Evolutionary conservation across 2,888 invertebrate genomes (phyloP), one percentile per base, ranked within the genome.

Genomic region (Chymomyza caudatula): DNA sequence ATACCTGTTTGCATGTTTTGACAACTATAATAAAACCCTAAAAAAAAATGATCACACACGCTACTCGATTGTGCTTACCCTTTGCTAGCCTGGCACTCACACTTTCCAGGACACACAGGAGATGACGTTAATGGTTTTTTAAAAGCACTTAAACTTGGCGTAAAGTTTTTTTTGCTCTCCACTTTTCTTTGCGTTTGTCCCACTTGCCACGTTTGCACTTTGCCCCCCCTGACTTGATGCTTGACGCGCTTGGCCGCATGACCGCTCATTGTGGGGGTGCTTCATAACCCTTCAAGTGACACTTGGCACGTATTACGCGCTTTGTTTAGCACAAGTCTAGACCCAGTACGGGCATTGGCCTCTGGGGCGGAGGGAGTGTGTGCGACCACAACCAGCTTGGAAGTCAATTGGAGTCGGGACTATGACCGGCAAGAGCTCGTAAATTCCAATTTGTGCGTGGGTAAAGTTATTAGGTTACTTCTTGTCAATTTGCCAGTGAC

Each of bases 61-160:
- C 17, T 11, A 42, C 42, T 42, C 17, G 29, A 19, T 29, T 19
- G 19, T 55, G 17, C 55, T 37, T 8, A 15, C 57, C 20, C 19
- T 8, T 15, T 15, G 22, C 13, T 44, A 6, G 44, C 15, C 2
- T 57, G 20, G 20, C 20, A 51, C 66, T 73, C 74, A 69, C 74
- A 65, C 63, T n/a, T n/a, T n/a, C n/a, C n/a, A n/a, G n/a, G n/a
- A n/a, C 68, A 73, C 65, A 63, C 63, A 72, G 86, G 77, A 86
- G 78, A 76, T 78, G 71, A 76, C 82, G 73, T 78, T 86, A 82
- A 82, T 82, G 82, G 85, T 86, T 81, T 82, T 85, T 80, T 78
- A 86, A 82, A 82, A 84, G 82, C 86, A 82, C 82, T 82, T 84
- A 81, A 82, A 81, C 74, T 86, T 71, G 77, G 70, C 79, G 68